Percentiles rank a stretch among this genome's conserved stretches.
phyloP scores from a whole-genome alignment of 2,113 vertebrate genomes.

The Gnathonemus longibarbis region DNA sequence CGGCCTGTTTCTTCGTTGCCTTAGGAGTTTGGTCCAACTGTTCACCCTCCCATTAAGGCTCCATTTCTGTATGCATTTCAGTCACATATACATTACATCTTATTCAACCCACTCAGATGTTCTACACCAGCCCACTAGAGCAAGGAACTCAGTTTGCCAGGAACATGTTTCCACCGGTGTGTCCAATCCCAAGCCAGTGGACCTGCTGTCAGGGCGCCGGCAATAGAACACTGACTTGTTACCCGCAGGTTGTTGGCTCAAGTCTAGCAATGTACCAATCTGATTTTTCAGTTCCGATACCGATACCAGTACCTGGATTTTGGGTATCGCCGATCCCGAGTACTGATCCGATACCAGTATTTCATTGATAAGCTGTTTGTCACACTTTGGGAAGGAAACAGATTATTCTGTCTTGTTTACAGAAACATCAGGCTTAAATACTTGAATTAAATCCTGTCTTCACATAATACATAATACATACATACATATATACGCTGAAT shows the following conservation, averaged over 20 bases:
- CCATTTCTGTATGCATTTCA: not conserved
- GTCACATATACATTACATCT: not conserved
- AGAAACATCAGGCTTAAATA: no score
- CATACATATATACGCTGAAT: no score
- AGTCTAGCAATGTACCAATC: not conserved
- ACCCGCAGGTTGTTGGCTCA: not conserved
- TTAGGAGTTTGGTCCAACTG: not conserved
- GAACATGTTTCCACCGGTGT: not conserved
- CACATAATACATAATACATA: no score
- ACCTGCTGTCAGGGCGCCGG: not conserved
- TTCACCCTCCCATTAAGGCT: not conserved
- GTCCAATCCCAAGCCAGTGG: not conserved
- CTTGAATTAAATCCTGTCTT: no score
- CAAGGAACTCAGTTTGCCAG: not conserved
- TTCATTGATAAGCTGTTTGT: no score
- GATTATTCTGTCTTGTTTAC: no score
- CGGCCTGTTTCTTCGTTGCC: not conserved
- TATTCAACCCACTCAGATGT: not conserved
- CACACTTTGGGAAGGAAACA: no score
- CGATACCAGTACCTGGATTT: no score
- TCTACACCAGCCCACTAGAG: not conserved
- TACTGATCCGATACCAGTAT: no score
- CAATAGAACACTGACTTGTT: not conserved
- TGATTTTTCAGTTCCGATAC: no score
- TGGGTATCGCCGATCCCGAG: no score